These are phyloP conservation scores for Trachemys scripta DNA, from an alignment of 2,113 vertebrate genomes.

Conservation along the genomic window DNA sequence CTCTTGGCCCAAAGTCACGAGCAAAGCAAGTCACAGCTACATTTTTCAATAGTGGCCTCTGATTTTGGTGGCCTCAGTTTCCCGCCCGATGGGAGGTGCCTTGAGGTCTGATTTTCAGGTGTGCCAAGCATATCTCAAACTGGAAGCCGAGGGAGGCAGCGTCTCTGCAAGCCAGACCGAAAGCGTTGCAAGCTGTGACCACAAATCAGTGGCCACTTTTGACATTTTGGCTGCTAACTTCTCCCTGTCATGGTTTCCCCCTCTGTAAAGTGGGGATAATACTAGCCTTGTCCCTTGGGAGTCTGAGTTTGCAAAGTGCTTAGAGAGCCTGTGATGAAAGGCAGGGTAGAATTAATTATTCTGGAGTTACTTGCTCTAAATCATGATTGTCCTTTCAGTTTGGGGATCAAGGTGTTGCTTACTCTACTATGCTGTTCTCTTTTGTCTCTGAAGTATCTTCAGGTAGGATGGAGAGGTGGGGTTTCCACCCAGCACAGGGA, in stretches of 20 bases:
- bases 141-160: accelerated
- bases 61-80: not conserved
- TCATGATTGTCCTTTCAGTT: not conserved
- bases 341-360: not conserved
- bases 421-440: not conserved
- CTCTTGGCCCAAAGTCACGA: not conserved
- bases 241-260: not conserved
- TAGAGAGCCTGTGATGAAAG: not conserved
- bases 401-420: not conserved
- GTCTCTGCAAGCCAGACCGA: not conserved
- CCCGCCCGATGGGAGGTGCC: not conserved
- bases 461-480: not conserved
- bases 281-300: not conserved
- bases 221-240: not conserved
- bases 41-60: not conserved
- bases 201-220: not conserved
- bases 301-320: accelerated
- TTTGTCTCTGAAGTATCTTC: accelerated
- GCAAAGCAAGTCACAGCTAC: not conserved
- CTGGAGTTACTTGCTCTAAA: not conserved
- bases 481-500: not conserved
- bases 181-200: accelerated
- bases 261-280: not conserved
- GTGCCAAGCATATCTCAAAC: not conserved
- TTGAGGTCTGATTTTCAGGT: not conserved